Base-by-base conservation (phyloP, 1,140 invertebrate genomes). In the Drosophila neocordata region DNA sequence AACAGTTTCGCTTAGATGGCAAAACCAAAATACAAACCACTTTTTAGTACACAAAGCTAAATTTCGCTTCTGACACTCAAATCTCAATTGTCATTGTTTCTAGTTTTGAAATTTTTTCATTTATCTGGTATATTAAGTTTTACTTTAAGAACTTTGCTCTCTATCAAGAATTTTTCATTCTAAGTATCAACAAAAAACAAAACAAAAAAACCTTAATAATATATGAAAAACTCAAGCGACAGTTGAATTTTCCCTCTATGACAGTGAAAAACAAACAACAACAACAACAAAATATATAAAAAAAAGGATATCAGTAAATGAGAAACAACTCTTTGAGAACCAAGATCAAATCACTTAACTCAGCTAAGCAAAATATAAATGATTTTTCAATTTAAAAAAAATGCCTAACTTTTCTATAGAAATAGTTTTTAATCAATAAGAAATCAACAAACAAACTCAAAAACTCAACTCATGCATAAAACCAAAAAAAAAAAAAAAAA, bases 381-480 rank as follows among this genome's bases (percentile, higher is more conserved):
- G n/a, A n/a, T n/a, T n/a, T n/a, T n/a, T n/a, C n/a, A n/a, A n/a
- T n/a, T n/a, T n/a, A n/a, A n/a, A n/a, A n/a, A n/a, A n/a, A n/a
- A n/a, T n/a, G n/a, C n/a, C n/a, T n/a, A n/a, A n/a, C n/a, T n/a
- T n/a, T 48, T 48, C 41, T 15, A n/a, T 48, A 20, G 18, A 20
- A 15, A 6, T 44, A 44, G 7, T 31, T 31, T 3, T 5, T 4
- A 31, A 31, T 24, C 27, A 31, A 31, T 31, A 31, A 31, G 27
- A 31, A 31, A 6, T 1, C 3, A 7, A 31, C 1, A 31, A 6
- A 1, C 27, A 31, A 31, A 5, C n/a, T n/a, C n/a, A 31, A 31
- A 7, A 31, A 20, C 41, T 70, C 88, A 90, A 90, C 82, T 90
- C 88, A 90, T 90, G 88, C 88, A 90, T 90, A 90, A 90, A 90